Percentiles rank a stretch among this genome's conserved stretches.
phyloP scores from a whole-genome alignment of 2,797 vertebrate species.

The Buceros bicornis region DNA sequence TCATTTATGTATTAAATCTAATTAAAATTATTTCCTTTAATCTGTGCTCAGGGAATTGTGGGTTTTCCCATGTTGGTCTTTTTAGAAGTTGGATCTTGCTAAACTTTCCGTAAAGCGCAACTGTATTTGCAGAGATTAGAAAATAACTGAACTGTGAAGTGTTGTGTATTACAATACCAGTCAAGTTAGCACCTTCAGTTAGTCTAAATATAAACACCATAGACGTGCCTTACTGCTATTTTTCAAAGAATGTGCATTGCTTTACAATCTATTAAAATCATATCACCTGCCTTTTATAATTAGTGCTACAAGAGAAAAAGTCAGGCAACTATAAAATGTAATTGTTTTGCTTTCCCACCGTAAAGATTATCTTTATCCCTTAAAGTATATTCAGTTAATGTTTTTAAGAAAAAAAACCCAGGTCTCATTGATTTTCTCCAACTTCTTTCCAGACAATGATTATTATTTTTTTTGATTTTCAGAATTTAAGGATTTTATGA shows the following conservation, averaged over 20 bases:
- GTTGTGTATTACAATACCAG: background rate
- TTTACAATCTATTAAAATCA: background rate
- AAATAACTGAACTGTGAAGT: background rate
- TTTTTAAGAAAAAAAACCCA: background rate
- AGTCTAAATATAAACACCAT: background rate
- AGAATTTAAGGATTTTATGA: background rate
- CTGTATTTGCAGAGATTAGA: background rate
- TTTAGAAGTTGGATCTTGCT: background rate
- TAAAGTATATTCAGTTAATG: background rate
- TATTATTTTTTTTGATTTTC: background rate
- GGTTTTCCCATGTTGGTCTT: background rate
- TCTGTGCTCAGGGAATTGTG: background rate
- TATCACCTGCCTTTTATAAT: background rate
- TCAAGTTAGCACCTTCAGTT: background rate
- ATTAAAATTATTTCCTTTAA: background rate
- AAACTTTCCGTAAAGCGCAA: background rate
- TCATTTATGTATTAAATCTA: background rate
- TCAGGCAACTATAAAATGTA: background rate
- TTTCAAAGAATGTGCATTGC: background rate
- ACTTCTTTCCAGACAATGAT: background rate
- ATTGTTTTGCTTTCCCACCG: background rate
- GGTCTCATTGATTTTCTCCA: fast-evolving
- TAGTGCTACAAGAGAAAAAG: background rate
- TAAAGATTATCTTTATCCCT: background rate
- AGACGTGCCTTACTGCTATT: background rate